These are phyloP conservation scores for Lepidurus apus DNA, from an alignment of 1,140 invertebrate genomes.

Conservation along the genomic window DNA sequence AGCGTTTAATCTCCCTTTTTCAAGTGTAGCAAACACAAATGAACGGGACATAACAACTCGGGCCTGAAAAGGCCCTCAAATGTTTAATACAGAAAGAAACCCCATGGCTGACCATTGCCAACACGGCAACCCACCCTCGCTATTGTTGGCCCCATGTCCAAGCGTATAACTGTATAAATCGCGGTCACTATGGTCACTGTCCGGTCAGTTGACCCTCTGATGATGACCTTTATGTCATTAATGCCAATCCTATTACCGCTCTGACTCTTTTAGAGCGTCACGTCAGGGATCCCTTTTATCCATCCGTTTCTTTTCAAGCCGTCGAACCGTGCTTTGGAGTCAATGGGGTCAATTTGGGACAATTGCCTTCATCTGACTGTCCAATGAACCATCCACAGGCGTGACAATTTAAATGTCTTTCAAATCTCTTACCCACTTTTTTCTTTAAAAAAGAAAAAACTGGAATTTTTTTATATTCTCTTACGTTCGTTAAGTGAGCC, in stretches of 20 bases:
- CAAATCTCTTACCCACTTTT: not conserved
- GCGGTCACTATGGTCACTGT: not conserved
- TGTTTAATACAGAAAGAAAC: not conserved
- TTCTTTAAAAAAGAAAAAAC: no score
- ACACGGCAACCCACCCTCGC: not conserved
- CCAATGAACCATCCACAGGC: not conserved
- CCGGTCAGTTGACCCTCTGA: constrained; percentile 1
- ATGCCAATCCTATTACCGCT: not conserved
- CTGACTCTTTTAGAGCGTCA: not conserved
- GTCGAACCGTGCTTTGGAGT: not conserved
- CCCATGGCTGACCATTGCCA: constrained; percentile 5
- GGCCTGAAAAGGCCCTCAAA: not conserved
- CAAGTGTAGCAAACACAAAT: not conserved
- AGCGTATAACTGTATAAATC: not conserved
- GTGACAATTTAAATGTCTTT: not conserved
- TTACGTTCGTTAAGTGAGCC: not conserved
- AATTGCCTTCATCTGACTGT: not conserved
- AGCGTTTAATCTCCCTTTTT: constrained; percentile 11
- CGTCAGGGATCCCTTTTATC: not conserved
- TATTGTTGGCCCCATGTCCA: not conserved
- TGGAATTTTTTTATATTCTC: no score
- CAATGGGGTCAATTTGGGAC: not conserved
- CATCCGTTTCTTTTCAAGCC: not conserved
- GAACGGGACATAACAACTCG: not conserved
- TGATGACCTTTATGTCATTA: not conserved